These are phyloP conservation scores for Drosophila kikkawai DNA, from an alignment of 1,140 invertebrate species.

Conservation along the genomic window DNA sequence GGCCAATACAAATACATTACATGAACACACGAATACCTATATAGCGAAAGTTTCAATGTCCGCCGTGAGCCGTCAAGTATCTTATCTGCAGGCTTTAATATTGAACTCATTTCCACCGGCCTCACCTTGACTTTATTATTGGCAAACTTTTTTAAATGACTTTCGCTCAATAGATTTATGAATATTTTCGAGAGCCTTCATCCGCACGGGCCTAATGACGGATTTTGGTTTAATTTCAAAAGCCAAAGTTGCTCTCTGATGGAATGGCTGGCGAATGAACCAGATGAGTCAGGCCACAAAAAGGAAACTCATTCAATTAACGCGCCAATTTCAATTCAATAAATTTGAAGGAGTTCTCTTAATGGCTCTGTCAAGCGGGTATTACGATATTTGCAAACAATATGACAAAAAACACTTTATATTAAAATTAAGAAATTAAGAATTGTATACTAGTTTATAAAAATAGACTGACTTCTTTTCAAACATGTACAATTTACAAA, in stretches of 20 bases:
- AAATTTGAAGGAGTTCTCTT: slow-evolving; percentile 7
- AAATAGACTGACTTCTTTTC: not conserved
- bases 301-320: slow-evolving; percentile 38
- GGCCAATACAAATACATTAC: slow-evolving; percentile 22
- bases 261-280: not conserved
- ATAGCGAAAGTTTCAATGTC: slow-evolving; percentile 29
- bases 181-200: slow-evolving; percentile 30
- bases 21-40: slow-evolving; percentile 11
- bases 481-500: not conserved
- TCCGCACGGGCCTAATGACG: slow-evolving; percentile 17
- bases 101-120: slow-evolving; percentile 15
- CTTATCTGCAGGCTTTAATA: slow-evolving; percentile 37
- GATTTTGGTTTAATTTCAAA: slow-evolving; percentile 22
- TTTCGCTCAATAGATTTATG: slow-evolving; percentile 41
- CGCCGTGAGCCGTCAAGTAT: not conserved
- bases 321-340: slow-evolving; percentile 36
- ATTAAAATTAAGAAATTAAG: too few species aligned
- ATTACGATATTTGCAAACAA: not conserved
- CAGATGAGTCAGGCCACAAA: slow-evolving; percentile 19
- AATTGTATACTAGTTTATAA: too few species aligned
- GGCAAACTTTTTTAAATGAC: slow-evolving; percentile 61
- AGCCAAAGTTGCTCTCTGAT: not conserved
- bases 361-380: not conserved
- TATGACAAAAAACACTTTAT: not conserved
- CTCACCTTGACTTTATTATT: slow-evolving; percentile 50